Evolutionary conservation across 2,113 vertebrate species (phyloP), one percentile per base, ranked within the genome.

Genomic region (Ariopsis seemanni): DNA sequence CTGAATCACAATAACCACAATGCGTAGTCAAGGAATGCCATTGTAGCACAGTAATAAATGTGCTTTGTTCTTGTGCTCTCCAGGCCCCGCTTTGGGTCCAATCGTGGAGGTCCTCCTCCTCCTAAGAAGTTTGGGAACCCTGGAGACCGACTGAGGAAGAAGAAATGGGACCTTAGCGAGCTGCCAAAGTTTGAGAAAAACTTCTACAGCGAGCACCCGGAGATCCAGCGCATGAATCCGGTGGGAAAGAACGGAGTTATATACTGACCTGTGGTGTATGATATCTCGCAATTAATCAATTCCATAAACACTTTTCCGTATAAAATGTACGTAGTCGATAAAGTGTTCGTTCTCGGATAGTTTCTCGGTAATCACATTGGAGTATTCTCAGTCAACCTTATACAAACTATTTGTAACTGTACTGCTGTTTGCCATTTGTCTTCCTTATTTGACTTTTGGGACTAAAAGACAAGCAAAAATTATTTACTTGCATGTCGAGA

Each of bases 161-260:
- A 97, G 93, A 97, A 96, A 87, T 99, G 98, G 98, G 97, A 99
- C 92, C 93, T 99, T 83, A 97, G 94, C 27, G 97, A 99, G 69
- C 94, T 99, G 52, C 97, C 98, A 34, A 99, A 99, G 80, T 99
- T 99, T 94, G 98, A 99, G 93, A 99, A 99, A 93, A 99, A 99
- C 92, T 99, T 99, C 90, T 99, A 99, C 1, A 93, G 93, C 53
- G 98, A 99, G 87, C 96, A 98, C 89, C 96, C 95, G 0, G 98
- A 99, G 88, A 95, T 99, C 83, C 97, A 97, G 88, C 96, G 90
- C 34, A 93, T 97, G 90, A 96, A 94, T 90, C 96, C 95, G 30
- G 98, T 98, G 94, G 30, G 67, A 60, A 48, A 60, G 42, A 52
- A 4, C 18, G 0, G 9, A 77, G 74, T 77, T 34, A 18, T 72